Base-by-base conservation (phyloP, 2,797 vertebrate genomes). In the Alauda arvensis region DNA sequence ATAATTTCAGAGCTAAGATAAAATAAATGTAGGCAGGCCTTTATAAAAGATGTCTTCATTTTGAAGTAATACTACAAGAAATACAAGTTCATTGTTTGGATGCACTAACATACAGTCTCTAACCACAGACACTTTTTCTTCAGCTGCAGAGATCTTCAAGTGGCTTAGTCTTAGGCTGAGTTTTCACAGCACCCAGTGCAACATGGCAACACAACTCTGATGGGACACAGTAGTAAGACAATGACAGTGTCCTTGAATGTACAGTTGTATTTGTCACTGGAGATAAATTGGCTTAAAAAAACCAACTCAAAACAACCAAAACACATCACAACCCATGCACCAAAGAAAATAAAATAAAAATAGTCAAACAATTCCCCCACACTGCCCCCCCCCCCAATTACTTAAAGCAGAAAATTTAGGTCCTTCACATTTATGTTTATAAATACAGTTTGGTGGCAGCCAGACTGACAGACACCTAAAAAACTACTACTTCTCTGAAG, bases 171-270 rank as follows among this genome's bases (percentile, higher is more conserved):
- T 28, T 37, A 43, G 0, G 3, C 1, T 17, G 18, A 72, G 42
- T 43, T 85, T 87, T 76, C 67, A 68, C 6, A 18, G 8, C 31
- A 26, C 23, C 20, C 43, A 62, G 20, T 20, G 8, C 45, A 75
- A 75, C 55, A 37, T 23, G 67, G 8, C 45, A 75, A 75, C 55
- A 37, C 25, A 70, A 46, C 8, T 53, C 33, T 40, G 28, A 37
- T 2, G 14, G 28, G 55, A 53, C 42, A 61, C 3, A 28, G 28
- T 0, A 0, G 14, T 37, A 24, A 40, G 4, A 4, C 29, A 85
- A 52, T 2, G 2, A 23, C 23, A 40, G 10, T 17, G 12, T 18
- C 33, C 6, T 4, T 14, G 5, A 62, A 62, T 0, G 4, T 17
- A 26, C 3, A 18, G 46, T 23, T 79, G 6, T 53, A 53, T 42